Evolutionary conservation across 2,888 invertebrate species (phyloP).

Genomic region (Phaedon cochleariae): DNA sequence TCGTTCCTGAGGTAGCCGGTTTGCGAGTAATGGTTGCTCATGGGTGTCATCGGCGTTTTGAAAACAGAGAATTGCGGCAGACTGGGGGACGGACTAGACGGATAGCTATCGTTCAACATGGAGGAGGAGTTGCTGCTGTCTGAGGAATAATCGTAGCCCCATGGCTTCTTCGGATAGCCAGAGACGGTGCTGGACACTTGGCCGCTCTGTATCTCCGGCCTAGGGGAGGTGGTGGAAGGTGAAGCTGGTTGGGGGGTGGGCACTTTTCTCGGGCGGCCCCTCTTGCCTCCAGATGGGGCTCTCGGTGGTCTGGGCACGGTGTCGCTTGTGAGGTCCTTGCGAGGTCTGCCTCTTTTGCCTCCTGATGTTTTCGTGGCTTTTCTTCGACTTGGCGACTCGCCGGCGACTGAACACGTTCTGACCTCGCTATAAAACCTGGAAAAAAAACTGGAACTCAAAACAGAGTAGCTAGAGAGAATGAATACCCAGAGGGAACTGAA

Average conservation of each 20-base stretch:
- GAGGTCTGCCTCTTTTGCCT: not conserved
- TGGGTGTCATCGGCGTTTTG: conserved; percentile 36
- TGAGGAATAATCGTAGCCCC: conserved; percentile 50
- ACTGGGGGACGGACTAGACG: conserved; percentile 26
- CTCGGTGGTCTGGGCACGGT: not conserved
- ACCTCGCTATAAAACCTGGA: too few relatives aligned
- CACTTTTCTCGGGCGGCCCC: conserved; percentile 3
- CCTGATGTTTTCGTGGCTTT: conserved; percentile 63
- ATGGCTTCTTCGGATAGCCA: conserved; percentile 61
- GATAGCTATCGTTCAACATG: conserved; percentile 38
- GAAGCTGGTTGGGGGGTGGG: conserved; percentile 38
- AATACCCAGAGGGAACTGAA: too few relatives aligned
- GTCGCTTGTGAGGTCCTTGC: not conserved
- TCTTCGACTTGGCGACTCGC: conserved; percentile 65
- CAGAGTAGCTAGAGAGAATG: too few relatives aligned
- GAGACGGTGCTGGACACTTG: conserved; percentile 86
- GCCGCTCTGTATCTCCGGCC: conserved; percentile 77
- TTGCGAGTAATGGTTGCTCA: conserved; percentile 27
- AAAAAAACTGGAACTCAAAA: too few relatives aligned
- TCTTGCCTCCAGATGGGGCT: not conserved
- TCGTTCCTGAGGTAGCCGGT: conserved; percentile 21
- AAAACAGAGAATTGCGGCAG: conserved; percentile 45
- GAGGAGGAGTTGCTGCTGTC: conserved; percentile 33
- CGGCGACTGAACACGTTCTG: conserved; percentile 45
- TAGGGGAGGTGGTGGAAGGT: conserved; percentile 21